Percentiles rank a stretch among this genome's conserved stretches.
Evolutionary conservation across 1,140 invertebrate species (phyloP).

Genomic region (Magallana angulata): DNA sequence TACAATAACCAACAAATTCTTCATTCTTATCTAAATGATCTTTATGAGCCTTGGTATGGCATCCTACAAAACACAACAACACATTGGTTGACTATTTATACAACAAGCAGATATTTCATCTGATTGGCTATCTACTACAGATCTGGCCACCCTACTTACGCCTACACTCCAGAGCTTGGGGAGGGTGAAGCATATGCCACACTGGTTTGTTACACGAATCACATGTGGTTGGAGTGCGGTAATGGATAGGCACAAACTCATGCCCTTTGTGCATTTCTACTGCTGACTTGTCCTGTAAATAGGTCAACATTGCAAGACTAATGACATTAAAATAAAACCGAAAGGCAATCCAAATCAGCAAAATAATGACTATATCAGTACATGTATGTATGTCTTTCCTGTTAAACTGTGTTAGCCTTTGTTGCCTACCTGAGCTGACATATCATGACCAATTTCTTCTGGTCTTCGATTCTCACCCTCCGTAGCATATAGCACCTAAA

Average conservation of each 20-base stretch:
- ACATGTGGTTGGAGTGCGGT: conserved; percentile 98
- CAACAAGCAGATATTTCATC: too few relatives aligned
- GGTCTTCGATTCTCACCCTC: conserved; percentile 78
- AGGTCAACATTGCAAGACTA: neutral
- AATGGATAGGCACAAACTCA: conserved; percentile 96
- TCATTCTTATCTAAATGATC: conserved; percentile 88
- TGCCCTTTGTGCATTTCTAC: conserved; percentile 95
- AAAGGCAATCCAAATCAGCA: neutral
- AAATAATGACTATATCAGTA: neutral
- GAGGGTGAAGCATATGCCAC: conserved; percentile 98
- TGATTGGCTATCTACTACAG: too few relatives aligned
- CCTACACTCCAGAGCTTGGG: conserved; percentile 96
- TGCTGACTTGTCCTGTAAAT: conserved; percentile 85
- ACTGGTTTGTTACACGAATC: conserved; percentile 97
- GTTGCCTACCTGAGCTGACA: neutral
- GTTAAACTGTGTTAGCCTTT: too few relatives aligned
- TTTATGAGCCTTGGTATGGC: conserved; percentile 96
- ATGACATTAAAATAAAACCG: neutral
- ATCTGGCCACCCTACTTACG: conserved; percentile 82
- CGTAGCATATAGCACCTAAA: conserved; percentile 78
- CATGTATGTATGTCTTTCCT: neutral
- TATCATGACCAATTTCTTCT: conserved; percentile 56
- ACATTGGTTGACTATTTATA: neutral
- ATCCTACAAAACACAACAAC: conserved; percentile 84
- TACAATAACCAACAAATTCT: conserved; percentile 78